These are phyloP conservation scores for Scytalopus superciliaris DNA, from an alignment of 2,113 vertebrate species.

Conservation along the genomic window DNA sequence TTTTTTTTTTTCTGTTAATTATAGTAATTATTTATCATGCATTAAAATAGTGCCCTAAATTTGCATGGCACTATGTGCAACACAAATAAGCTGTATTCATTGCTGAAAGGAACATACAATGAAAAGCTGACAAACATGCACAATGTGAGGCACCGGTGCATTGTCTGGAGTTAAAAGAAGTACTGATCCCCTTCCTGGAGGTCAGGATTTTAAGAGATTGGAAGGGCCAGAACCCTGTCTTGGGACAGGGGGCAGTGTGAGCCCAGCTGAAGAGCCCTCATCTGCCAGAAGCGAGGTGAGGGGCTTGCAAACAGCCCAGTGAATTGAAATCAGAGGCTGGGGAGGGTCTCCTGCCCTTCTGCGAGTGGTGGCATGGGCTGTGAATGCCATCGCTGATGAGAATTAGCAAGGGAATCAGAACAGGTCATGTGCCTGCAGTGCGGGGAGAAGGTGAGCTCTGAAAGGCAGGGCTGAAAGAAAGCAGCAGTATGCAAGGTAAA, in stretches of 20 bases:
- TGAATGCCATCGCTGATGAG: background rate
- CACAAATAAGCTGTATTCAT: background rate
- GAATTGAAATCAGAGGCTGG: background rate
- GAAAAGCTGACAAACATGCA: background rate
- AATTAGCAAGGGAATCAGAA: background rate
- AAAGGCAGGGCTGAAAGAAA: background rate
- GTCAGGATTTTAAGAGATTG: background rate
- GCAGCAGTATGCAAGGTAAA: background rate
- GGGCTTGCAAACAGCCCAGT: background rate
- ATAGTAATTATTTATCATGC: constrained; percentile 61
- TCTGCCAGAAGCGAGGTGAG: background rate
- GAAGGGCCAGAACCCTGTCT: background rate
- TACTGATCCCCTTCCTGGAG: background rate
- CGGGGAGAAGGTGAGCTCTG: background rate
- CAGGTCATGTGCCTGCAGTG: background rate
- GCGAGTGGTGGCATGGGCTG: background rate
- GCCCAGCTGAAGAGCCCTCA: background rate
- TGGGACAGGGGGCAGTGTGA: constrained; percentile 45
- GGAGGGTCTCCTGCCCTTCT: background rate
- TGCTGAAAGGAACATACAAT: background rate
- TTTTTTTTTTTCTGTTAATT: constrained; percentile 41
- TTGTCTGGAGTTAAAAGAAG: background rate
- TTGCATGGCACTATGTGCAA: constrained; percentile 29
- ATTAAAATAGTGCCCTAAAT: constrained; percentile 56
- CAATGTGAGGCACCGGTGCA: background rate